A percentile compares a stretch with the other conserved stretches of the same genome.
These are phyloP conservation scores for Actenoides hombroni DNA, from an alignment of 2,113 vertebrate species.

Conservation along the genomic window DNA sequence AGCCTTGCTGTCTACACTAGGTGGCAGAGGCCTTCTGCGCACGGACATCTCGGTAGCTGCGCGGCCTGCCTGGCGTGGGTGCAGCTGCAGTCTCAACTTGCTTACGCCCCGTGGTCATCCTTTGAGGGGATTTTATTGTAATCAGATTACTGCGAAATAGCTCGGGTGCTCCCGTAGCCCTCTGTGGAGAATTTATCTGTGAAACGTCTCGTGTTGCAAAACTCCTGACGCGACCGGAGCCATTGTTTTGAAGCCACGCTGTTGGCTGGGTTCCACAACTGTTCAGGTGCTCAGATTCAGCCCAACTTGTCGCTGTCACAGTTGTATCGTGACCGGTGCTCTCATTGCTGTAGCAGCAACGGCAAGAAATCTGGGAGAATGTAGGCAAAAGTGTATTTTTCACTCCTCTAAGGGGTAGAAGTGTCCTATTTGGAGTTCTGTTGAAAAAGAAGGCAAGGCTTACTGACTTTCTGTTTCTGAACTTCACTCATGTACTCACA, in stretches of 20 bases:
- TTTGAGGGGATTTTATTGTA: neutral
- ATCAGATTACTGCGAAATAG: neutral
- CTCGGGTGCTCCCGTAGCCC: neutral
- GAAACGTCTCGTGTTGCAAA: neutral
- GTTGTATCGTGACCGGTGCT: neutral
- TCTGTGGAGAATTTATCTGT: neutral
- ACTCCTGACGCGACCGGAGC: neutral
- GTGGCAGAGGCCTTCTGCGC: neutral
- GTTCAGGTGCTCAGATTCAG: neutral
- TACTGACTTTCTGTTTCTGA: neutral
- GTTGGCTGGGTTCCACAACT: neutral
- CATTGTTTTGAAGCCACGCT: neutral
- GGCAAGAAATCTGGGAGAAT: neutral
- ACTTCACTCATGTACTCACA: neutral
- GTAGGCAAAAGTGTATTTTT: neutral
- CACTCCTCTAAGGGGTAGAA: neutral
- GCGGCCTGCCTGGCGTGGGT: accelerated
- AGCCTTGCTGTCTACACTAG: neutral
- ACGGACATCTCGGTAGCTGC: neutral
- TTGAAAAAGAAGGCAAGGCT: neutral
- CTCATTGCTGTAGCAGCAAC: neutral
- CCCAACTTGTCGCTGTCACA: neutral
- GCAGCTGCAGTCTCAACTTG: neutral
- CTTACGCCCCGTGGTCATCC: neutral
- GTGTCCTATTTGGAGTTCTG: neutral